Evolutionary conservation across 1,140 invertebrate genomes (phyloP), one percentile per base, ranked within the genome.

Genomic region (Papilio polyxenes): DNA sequence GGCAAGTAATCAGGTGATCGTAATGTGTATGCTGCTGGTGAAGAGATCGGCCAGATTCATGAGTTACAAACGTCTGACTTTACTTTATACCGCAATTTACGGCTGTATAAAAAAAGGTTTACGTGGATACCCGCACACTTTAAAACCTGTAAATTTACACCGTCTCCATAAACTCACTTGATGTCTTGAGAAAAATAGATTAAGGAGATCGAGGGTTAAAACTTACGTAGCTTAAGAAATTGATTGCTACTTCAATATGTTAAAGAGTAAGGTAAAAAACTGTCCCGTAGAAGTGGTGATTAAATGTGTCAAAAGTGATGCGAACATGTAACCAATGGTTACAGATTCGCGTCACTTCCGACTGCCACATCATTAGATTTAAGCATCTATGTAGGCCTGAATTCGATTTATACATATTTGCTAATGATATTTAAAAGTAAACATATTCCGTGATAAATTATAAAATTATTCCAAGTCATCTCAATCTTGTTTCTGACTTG

Each of bases 51-150:
- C 44, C 44, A 31, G 74, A 75, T 75, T 53, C 49, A 77, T 75
- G 75, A 75, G 48, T 17, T 75, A 44, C 44, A 75, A 75, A 75
- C 48, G 40, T 75, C 75, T 7, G n/a, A 75, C 75, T 77, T 77
- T 49, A 77, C 75, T 49, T 77, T 77, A 53, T 53, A 53, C 49
- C 11, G 44, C 8, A n/a, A 77, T 77, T 56, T 37, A 53, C 75
- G 49, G 48, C 20, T 0, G 44, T 77, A 77, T 77, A 77, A 77
- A 77, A 77, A 49, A 77, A 11, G 31, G 65, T 40, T 49, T 49
- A 37, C 2, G 48, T 48, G 48, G 49, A 77, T 13, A 53, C 48
- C 49, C n/a, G 49, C 20, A 23, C 17, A 48, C 74, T 75, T 75
- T 75, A 77, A 77, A 49, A 51, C 8, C 48, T 20, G n/a, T 77